Conservation (phyloP, 2,888 invertebrate genomes). For the Nomada flava region DNA sequence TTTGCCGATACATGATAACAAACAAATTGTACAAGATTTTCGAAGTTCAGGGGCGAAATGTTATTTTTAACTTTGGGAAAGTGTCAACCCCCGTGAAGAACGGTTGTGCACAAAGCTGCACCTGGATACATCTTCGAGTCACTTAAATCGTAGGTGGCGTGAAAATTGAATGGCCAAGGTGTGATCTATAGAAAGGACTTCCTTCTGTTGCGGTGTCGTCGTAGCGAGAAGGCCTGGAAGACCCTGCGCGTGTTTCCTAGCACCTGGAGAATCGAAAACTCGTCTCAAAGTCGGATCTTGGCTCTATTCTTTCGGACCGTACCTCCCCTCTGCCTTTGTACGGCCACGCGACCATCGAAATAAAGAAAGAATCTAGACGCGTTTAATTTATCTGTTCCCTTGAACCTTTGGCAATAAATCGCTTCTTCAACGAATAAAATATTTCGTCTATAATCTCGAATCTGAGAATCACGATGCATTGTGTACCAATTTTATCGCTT, state of each 20-base stretch:
- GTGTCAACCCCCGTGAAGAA: constrained; percentile 23
- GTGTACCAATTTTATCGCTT: too few relatives aligned
- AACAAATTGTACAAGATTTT: constrained; percentile 30
- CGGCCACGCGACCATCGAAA: constrained; percentile 70
- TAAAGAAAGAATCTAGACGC: constrained; percentile 54
- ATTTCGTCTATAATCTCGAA: too few relatives aligned
- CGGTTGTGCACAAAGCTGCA: constrained; percentile 47
- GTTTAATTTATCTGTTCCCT: constrained; percentile 57
- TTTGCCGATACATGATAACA: neutral
- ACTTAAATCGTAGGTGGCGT: constrained; percentile 80
- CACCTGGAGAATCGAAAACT: constrained; percentile 72
- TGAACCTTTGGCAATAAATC: neutral
- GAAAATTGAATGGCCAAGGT: constrained; percentile 75
- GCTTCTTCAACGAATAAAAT: too few relatives aligned
- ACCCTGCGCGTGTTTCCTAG: constrained; percentile 68
- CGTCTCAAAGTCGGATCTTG: constrained; percentile 62
- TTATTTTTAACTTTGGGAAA: constrained; percentile 34
- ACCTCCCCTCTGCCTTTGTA: constrained; percentile 61
- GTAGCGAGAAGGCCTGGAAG: constrained; percentile 44
- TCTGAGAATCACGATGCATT: too few relatives aligned
- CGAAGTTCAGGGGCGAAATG: constrained; percentile 1
- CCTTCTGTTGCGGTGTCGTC: constrained; percentile 31
- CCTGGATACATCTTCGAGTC: constrained; percentile 70
- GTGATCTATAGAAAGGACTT: constrained; percentile 52
- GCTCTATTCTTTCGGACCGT: constrained; percentile 59